A percentile compares a stretch with the other conserved stretches of the same genome.
Evolutionary conservation across 2,888 invertebrate genomes (phyloP).

Genomic region (Orthosia gracilis): DNA sequence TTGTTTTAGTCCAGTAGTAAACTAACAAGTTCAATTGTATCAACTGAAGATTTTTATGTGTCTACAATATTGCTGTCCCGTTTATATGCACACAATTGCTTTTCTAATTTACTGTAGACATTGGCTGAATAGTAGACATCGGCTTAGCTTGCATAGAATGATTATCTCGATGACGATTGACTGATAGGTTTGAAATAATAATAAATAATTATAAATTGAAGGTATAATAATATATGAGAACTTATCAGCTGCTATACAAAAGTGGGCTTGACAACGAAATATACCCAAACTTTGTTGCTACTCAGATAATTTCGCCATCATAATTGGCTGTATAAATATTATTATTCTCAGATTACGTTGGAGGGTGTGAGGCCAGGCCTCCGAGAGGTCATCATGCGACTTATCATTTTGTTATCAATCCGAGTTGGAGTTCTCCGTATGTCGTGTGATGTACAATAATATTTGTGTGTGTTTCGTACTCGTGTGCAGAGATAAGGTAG

Average conservation of each 20-base stretch:
- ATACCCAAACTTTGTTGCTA: slow-evolving; percentile 31
- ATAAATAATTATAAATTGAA: too few relatives aligned
- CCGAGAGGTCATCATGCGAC: slow-evolving; percentile 53
- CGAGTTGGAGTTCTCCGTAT: slow-evolving; percentile 51
- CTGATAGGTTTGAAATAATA: too few relatives aligned
- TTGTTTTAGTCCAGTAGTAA: too few relatives aligned
- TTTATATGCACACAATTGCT: too few relatives aligned
- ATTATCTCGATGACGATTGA: too few relatives aligned
- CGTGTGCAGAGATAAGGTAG: background rate
- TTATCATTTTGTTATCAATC: slow-evolving; percentile 48
- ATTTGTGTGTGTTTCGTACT: slow-evolving; percentile 43
- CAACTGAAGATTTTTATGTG: too few relatives aligned
- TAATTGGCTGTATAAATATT: slow-evolving; percentile 18
- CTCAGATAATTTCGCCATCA: slow-evolving; percentile 25
- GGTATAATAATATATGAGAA: too few relatives aligned
- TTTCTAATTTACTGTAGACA: too few relatives aligned
- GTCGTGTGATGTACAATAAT: slow-evolving; percentile 47
- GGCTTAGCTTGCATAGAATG: too few relatives aligned
- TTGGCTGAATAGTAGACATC: too few relatives aligned
- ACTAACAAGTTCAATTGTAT: too few relatives aligned
- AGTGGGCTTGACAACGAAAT: slow-evolving; percentile 15
- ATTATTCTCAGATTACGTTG: slow-evolving; percentile 43
- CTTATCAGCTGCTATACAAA: background rate
- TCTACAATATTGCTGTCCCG: too few relatives aligned
- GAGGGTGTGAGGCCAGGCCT: slow-evolving; percentile 67